Evolutionary conservation across 1,140 invertebrate genomes (phyloP), one percentile per base, ranked within the genome.

Genomic region (Bombus polaris): DNA sequence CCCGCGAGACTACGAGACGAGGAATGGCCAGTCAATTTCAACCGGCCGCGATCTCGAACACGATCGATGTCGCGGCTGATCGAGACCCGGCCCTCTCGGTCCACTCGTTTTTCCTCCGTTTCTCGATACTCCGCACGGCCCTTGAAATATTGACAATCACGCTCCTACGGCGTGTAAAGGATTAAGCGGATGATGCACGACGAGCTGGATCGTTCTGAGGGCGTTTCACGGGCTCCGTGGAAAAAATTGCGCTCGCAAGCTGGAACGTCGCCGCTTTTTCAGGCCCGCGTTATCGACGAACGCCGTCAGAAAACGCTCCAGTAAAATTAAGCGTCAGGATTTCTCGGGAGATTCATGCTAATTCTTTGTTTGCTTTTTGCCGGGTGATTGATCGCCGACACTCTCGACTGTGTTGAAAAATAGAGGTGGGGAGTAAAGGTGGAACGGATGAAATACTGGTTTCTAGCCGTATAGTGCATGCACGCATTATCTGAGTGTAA

Each of bases 1-100:
- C 83, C 85, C 86, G 86, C 83, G 89, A 88, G 89, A 87, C 79
- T 74, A 44, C 59, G 42, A 47, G 22, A 72, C 65, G 32, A 42
- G 71, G 44, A 62, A 35, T n/a, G 15, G 42, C 42, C 71, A n/a
- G 47, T 82, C 78, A 77, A 89, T 89, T 78, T 83, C 32, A 74
- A 39, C 57, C 28, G 18, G 15, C n/a, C 59, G 62, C 87, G 84
- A 86, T 86, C 84, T 68, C 57, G 25, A 9, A 8, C 47, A 47
- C 86, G 80, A 86, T 86, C 80, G 79, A 59, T 74, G 44, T 18
- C 35, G 47, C 47, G 42, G 25, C 18, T 37, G 39, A 72, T 72
- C 39, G 39, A 53, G 18, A 44, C 5, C 28, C 70, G 25, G 22
- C 37, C 12, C 10, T 2, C 25, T n/a, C 39, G 70, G 39, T 74